phyloP scores from a whole-genome alignment of 2,113 vertebrate species.

The Balaenoptera acutorostrata region DNA sequence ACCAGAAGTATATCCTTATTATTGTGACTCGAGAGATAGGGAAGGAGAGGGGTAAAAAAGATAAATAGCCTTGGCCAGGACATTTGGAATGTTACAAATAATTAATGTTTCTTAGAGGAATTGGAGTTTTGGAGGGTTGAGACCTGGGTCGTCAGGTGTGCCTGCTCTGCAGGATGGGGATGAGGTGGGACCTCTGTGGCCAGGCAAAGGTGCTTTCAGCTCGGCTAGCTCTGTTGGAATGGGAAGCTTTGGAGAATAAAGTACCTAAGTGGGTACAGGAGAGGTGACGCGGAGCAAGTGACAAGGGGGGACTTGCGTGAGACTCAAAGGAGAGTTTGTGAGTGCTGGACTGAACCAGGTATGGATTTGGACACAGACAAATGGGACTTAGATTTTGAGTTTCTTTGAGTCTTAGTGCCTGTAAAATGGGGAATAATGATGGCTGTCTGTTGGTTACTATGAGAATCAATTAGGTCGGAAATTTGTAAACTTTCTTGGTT shows the following conservation, averaged over 20 bases:
- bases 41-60: background rate
- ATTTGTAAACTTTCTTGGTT: background rate
- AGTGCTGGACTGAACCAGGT: too few species aligned
- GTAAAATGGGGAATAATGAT: background rate
- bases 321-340: background rate
- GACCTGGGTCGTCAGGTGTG: rapidly evolving
- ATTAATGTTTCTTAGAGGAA: background rate
- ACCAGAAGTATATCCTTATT: background rate
- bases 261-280: too few species aligned
- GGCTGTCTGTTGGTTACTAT: too few species aligned
- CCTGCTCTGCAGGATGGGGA: too few species aligned
- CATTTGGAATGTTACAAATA: background rate
- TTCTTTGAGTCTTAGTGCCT: background rate
- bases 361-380: background rate
- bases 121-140: background rate
- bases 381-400: background rate
- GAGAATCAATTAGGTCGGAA: background rate
- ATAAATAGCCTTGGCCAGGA: background rate
- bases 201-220: background rate
- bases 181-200: rapidly evolving
- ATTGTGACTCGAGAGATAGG: background rate
- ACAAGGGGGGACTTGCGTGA: background rate
- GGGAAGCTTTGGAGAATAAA: background rate
- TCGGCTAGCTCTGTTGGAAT: rapidly evolving
- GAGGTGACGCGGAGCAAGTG: background rate